These are phyloP conservation scores for Bemisia tabaci DNA, from an alignment of 1,140 invertebrate species.

Conservation along the genomic window DNA sequence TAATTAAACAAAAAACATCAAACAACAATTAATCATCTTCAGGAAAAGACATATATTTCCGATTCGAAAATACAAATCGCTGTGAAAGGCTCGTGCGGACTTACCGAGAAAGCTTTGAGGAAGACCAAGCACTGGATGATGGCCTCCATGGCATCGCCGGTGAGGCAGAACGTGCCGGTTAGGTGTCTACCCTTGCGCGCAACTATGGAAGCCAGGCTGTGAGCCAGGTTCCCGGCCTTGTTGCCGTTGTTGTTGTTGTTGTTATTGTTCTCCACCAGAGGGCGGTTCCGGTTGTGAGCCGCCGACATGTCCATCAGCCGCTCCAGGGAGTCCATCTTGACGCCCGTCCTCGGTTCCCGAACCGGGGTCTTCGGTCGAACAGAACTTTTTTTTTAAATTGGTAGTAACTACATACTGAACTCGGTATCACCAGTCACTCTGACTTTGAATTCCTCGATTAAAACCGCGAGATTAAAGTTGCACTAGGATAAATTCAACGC, in stretches of 20 bases:
- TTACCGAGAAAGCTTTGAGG: constrained; percentile 82
- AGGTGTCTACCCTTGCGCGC: constrained; percentile 59
- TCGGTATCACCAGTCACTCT: too few relatives aligned
- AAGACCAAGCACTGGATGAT: constrained; percentile 85
- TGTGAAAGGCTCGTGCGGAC: too few relatives aligned
- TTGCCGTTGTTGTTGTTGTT: constrained; percentile 34
- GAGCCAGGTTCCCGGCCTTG: constrained; percentile 39
- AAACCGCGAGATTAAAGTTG: too few relatives aligned
- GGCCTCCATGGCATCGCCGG: constrained; percentile 79
- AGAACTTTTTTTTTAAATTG: neutral
- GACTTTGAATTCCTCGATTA: too few relatives aligned
- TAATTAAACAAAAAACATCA: too few relatives aligned
- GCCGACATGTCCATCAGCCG: constrained; percentile 42
- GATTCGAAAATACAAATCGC: too few relatives aligned
- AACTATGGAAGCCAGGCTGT: constrained; percentile 33
- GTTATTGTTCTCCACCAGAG: constrained; percentile 32
- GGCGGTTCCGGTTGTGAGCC: constrained; percentile 33
- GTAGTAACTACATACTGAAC: too few relatives aligned
- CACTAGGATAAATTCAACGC: too few relatives aligned
- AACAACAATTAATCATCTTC: too few relatives aligned
- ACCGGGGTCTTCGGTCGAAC: neutral
- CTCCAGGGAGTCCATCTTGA: constrained; percentile 56
- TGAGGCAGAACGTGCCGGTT: constrained; percentile 71
- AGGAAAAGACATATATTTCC: too few relatives aligned
- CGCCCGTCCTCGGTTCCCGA: constrained; percentile 18